Percentiles rank a stretch among this genome's conserved stretches.
phyloP scores from a whole-genome alignment of 2,113 vertebrate species.

The Pelodiscus sinensis region DNA sequence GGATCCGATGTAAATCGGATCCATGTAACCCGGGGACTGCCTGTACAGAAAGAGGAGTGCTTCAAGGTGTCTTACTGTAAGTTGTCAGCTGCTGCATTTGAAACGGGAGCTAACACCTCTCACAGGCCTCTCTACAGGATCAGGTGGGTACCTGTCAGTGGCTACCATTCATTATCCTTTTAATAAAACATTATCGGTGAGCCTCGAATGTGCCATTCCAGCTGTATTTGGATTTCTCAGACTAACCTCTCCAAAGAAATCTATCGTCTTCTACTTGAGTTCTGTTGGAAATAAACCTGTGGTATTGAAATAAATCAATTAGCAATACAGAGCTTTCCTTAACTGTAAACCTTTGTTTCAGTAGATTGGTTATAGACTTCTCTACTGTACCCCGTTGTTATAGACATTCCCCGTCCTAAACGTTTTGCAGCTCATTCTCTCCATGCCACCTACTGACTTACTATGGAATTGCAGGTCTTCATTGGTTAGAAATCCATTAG shows the following conservation, averaged over 20 bases:
- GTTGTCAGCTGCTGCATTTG: not conserved
- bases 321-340: not conserved
- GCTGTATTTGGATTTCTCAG: not conserved
- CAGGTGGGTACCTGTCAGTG: not conserved
- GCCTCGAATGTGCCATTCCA: not conserved
- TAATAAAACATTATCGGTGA: not conserved
- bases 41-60: too few species aligned
- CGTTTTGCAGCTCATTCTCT: not conserved
- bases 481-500: not conserved
- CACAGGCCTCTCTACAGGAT: not conserved
- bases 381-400: not conserved
- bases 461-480: not conserved
- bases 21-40: too few species aligned
- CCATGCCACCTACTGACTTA: not conserved
- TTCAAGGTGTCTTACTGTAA: not conserved
- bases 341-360: not conserved
- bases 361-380: not conserved
- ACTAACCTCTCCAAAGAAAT: not conserved
- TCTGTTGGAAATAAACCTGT: not conserved
- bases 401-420: not conserved
- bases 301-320: not conserved
- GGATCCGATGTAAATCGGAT: too few species aligned
- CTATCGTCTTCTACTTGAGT: not conserved
- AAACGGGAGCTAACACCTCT: not conserved
- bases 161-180: not conserved